phyloP scores from a whole-genome alignment of 2,797 vertebrate species.

The Coranthus polyacanthus region DNA sequence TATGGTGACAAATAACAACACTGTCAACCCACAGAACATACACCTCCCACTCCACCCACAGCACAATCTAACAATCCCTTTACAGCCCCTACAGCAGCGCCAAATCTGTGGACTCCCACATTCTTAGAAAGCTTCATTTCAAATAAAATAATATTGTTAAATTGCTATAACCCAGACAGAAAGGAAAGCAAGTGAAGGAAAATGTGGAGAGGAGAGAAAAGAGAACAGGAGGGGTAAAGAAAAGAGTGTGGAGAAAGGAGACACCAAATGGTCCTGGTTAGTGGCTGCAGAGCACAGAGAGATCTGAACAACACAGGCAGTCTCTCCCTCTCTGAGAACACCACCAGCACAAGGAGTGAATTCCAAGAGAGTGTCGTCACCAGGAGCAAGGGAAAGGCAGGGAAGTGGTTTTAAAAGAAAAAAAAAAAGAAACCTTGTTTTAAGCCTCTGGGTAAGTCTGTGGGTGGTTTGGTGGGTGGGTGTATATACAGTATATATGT shows the following conservation, averaged over 20 bases:
- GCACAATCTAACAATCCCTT: too few relatives aligned
- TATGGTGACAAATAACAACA: constrained; percentile 11
- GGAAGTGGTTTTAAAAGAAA: constrained; percentile 77
- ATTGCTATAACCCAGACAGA: constrained; percentile 68
- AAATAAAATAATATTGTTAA: constrained; percentile 67
- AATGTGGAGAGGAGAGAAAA: constrained; percentile 41
- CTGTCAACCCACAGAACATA: constrained; percentile 23
- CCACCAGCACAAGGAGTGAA: constrained; percentile 79
- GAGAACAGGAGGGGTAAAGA: constrained; percentile 47
- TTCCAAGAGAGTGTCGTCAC: constrained; percentile 87
- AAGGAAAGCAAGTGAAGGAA: constrained; percentile 48
- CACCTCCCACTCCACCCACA: too few relatives aligned
- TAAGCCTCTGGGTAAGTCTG: constrained; percentile 65
- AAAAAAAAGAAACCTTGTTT: constrained; percentile 48
- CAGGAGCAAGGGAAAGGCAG: constrained; percentile 84
- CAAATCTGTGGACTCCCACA: constrained; percentile 16
- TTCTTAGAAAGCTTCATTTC: constrained; percentile 40
- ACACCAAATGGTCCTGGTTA: constrained; percentile 85
- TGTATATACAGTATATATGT: constrained; percentile 37
- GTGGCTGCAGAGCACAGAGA: constrained; percentile 69
- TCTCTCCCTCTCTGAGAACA: constrained; percentile 70
- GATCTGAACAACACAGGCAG: constrained; percentile 68
- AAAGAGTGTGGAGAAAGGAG: constrained; percentile 68
- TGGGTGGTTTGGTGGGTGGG: constrained; percentile 66
- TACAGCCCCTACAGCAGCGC: background rate